Percentiles rank a stretch among this genome's conserved stretches.
Conservation (phyloP, 2,113 vertebrate genomes). For the Indicator maculatus region DNA sequence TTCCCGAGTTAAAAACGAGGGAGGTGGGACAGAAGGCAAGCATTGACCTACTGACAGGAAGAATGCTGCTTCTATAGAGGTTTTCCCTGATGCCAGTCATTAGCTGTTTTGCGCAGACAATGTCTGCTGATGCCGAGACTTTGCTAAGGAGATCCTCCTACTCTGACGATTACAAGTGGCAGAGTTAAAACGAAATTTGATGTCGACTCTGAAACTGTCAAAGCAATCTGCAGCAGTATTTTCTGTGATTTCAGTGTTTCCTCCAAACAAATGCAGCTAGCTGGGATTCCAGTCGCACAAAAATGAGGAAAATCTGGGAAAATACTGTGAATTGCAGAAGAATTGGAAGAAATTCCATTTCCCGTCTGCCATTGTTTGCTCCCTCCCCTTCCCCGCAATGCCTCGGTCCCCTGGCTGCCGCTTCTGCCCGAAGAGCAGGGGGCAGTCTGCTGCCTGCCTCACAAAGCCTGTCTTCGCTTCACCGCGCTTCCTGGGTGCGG, state of each 20-base stretch:
- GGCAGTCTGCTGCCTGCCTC: neutral
- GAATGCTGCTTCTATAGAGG: neutral
- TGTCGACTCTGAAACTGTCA: neutral
- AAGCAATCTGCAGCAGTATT: neutral
- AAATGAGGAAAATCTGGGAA: too few species aligned
- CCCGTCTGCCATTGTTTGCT: neutral
- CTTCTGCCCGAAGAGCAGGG: neutral
- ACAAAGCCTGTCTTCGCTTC: neutral
- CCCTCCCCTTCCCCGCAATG: too few species aligned
- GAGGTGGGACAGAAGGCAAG: neutral
- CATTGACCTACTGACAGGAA: neutral
- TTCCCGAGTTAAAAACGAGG: neutral
- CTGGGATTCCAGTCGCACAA: neutral
- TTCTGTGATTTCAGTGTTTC: neutral
- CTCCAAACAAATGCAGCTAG: neutral
- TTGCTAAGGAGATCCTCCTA: neutral
- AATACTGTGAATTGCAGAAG: neutral
- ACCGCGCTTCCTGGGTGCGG: rapidly evolving
- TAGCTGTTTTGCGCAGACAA: neutral
- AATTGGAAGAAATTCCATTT: neutral
- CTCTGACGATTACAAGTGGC: neutral
- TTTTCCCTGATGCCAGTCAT: neutral
- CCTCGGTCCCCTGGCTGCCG: neutral
- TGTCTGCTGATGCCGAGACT: neutral
- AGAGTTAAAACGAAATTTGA: neutral